phyloP scores from a whole-genome alignment of 2,113 vertebrate genomes.

The Barnardius zonarius region DNA sequence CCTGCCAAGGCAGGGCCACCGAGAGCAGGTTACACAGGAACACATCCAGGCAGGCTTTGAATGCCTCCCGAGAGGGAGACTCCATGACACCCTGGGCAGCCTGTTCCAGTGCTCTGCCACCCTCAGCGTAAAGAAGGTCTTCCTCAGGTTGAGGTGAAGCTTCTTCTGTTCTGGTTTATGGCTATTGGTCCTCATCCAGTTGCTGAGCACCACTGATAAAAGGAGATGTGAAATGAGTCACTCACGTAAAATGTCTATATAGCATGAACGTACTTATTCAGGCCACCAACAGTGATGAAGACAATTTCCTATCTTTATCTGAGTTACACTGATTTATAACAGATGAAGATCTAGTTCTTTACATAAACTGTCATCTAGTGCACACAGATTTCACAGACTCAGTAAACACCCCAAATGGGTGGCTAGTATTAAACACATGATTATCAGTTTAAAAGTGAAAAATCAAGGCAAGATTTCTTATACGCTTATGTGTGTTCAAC shows the following conservation, averaged over 20 bases:
- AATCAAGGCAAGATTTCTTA: neutral
- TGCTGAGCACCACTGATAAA: neutral
- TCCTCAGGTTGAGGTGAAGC: neutral
- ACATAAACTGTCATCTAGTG: neutral
- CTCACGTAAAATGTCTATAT: neutral
- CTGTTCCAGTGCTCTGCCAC: neutral
- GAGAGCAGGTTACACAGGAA: neutral
- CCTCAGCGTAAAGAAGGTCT: neutral
- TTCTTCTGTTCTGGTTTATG: neutral
- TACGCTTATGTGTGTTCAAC: neutral
- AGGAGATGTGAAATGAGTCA: fast-evolving
- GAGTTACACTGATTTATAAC: neutral
- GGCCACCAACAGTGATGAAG: neutral
- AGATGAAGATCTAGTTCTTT: neutral
- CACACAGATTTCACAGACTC: neutral
- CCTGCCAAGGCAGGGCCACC: neutral
- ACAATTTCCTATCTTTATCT: neutral
- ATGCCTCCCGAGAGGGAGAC: neutral
- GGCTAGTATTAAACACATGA: neutral
- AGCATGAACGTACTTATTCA: neutral
- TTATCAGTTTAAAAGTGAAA: neutral
- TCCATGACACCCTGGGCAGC: neutral
- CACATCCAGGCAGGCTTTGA: neutral
- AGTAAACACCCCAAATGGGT: neutral
- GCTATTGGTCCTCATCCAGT: neutral